phyloP scores from a whole-genome alignment of 2,113 vertebrate genomes.

The Dicerorhinus sumatrensis region DNA sequence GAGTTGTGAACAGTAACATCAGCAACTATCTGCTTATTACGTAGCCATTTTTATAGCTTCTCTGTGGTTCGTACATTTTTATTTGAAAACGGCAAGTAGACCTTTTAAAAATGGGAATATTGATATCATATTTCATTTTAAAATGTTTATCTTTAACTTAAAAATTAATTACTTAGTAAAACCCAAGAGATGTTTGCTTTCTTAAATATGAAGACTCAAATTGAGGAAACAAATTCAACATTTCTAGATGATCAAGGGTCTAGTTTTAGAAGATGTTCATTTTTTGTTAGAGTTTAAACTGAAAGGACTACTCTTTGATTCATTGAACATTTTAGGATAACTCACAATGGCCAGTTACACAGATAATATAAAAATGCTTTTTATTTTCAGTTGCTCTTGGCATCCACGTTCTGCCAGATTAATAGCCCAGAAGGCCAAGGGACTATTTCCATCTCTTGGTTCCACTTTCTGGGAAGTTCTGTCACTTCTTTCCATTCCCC shows the following conservation, averaged over 20 bases:
- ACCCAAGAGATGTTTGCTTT: neutral
- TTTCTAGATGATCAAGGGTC: conserved; percentile 16
- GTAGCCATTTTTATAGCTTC: neutral
- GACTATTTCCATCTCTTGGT: neutral
- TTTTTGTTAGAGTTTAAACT: conserved; percentile 10
- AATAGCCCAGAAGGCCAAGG: neutral
- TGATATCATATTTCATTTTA: conserved; percentile 22
- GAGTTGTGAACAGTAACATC: neutral
- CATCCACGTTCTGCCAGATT: neutral
- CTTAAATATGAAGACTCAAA: neutral
- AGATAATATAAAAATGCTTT: neutral
- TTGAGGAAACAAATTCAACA: neutral
- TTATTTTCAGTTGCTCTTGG: conserved; percentile 3
- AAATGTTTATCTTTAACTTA: conserved; percentile 17
- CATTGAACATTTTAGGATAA: neutral
- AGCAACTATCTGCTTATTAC: neutral
- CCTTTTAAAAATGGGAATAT: neutral
- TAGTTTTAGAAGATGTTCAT: neutral
- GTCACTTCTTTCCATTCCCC: neutral
- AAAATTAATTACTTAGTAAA: neutral
- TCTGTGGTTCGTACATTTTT: neutral
- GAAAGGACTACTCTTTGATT: neutral
- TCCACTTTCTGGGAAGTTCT: conserved; percentile 17
- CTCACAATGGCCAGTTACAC: neutral
- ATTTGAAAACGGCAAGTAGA: neutral